A percentile compares a stretch with the other conserved stretches of the same genome.
These are phyloP conservation scores for Sigmodon hispidus DNA, from an alignment of 2,113 vertebrate genomes.

Conservation along the genomic window DNA sequence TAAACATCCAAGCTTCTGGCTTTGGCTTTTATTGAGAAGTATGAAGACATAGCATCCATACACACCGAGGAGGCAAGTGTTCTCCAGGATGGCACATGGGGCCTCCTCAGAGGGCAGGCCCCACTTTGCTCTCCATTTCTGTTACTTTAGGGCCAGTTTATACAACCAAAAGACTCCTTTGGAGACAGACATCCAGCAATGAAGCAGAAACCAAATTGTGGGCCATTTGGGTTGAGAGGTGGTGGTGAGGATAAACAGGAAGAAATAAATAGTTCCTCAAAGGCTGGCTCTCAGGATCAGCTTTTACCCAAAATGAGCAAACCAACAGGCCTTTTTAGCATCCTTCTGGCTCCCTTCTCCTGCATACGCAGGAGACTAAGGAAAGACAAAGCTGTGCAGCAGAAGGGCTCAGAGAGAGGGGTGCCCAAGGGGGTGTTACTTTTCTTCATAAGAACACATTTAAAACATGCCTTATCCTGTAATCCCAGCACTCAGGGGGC, in stretches of 20 bases:
- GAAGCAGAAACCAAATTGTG: background rate
- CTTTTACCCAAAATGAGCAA: background rate
- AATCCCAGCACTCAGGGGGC: background rate
- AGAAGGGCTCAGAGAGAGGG: background rate
- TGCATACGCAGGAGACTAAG: background rate
- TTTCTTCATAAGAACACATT: background rate
- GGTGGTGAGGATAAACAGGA: background rate
- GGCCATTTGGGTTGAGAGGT: background rate
- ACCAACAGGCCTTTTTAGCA: background rate
- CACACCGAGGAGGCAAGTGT: background rate
- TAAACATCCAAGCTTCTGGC: background rate
- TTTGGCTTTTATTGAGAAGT: constrained; percentile 7
- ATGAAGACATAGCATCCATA: background rate
- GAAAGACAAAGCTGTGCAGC: background rate
- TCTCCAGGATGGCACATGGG: too few relatives aligned
- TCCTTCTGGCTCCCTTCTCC: background rate
- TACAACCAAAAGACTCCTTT: background rate
- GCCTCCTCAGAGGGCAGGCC: background rate
- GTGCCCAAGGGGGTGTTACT: background rate
- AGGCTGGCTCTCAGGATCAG: background rate
- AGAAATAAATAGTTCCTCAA: background rate
- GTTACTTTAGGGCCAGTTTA: background rate
- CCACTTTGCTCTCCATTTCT: background rate
- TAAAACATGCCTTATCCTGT: background rate
- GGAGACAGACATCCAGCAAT: background rate